Evolutionary conservation across 2,888 invertebrate species (phyloP).

Genomic region (Ceramica pisi): DNA sequence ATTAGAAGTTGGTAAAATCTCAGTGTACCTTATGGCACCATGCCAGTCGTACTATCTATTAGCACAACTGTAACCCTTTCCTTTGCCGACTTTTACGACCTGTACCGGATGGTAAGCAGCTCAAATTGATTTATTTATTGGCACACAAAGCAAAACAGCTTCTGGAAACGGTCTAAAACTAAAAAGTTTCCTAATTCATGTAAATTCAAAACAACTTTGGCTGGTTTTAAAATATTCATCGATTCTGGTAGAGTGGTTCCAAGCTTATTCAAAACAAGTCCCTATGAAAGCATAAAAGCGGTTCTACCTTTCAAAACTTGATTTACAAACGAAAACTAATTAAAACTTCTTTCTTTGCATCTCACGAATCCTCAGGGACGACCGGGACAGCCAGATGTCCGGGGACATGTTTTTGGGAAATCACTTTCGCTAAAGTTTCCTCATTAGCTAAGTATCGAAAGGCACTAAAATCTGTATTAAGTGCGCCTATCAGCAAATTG

Average conservation of each 20-base stretch:
- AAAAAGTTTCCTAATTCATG: conserved; percentile 9
- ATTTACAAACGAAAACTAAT: conserved; percentile 61
- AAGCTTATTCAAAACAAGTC: conserved; percentile 29
- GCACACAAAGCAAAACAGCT: conserved; percentile 39
- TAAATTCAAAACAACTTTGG: conserved; percentile 26
- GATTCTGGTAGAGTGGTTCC: conserved; percentile 2
- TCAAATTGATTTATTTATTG: conserved; percentile 56
- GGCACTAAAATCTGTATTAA: conserved; percentile 45
- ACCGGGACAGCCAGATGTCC: conserved; percentile 48
- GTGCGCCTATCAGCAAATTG: conserved; percentile 31
- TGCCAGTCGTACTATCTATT: conserved; percentile 47
- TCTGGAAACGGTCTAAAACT: background rate
- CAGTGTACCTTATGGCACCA: conserved; percentile 22
- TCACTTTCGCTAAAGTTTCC: conserved; percentile 58
- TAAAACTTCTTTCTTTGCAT: conserved; percentile 61
- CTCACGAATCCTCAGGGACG: conserved; percentile 49
- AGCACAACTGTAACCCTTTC: conserved; percentile 27
- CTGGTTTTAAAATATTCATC: conserved; percentile 43
- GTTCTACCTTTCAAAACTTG: conserved; percentile 38
- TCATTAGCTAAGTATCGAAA: conserved; percentile 49
- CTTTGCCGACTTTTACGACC: conserved; percentile 31
- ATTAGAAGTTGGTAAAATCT: conserved; percentile 1
- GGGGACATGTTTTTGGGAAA: conserved; percentile 44
- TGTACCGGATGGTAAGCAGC: conserved; percentile 32
- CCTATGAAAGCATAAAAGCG: conserved; percentile 41